phyloP scores from a whole-genome alignment of 1,140 invertebrate genomes.

The Lysiphlebus fabarum region DNA sequence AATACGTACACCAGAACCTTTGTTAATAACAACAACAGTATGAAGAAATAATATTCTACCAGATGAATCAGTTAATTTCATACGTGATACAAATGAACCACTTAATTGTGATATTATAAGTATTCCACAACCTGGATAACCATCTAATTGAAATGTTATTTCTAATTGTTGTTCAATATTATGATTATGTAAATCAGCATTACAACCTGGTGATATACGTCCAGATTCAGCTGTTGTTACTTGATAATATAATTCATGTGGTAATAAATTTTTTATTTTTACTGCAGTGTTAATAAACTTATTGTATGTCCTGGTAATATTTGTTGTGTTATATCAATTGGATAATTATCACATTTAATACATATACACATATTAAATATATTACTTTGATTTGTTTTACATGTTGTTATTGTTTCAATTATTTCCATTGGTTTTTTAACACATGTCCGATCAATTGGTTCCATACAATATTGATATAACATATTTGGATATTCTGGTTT shows the following conservation, averaged over 20 bases:
- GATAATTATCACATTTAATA: slow-evolving; percentile 77
- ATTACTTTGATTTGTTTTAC: slow-evolving; percentile 48
- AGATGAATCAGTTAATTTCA: slow-evolving; percentile 69
- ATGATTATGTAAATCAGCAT: slow-evolving; percentile 44
- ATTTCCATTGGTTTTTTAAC: slow-evolving; percentile 61
- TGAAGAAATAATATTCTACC: slow-evolving; percentile 73
- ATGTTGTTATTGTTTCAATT: slow-evolving; percentile 52
- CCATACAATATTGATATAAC: slow-evolving; percentile 61
- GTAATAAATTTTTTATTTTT: slow-evolving; percentile 74
- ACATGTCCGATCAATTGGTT: slow-evolving; percentile 65
- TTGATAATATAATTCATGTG: slow-evolving; percentile 68
- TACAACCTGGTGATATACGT: slow-evolving; percentile 64
- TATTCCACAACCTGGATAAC: slow-evolving; percentile 70
- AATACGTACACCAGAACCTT: slow-evolving; percentile 61
- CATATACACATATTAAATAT: slow-evolving; percentile 71
- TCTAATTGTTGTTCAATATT: slow-evolving; percentile 68
- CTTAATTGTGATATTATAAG: slow-evolving; percentile 50
- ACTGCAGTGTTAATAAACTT: slow-evolving; percentile 78
- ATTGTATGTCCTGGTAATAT: slow-evolving; percentile 81
- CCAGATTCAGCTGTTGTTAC: slow-evolving; percentile 56
- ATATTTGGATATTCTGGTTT: slow-evolving; percentile 53
- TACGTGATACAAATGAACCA: slow-evolving; percentile 50
- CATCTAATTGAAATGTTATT: slow-evolving; percentile 75
- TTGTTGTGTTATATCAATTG: slow-evolving; percentile 56
- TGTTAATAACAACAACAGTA: slow-evolving; percentile 59